Percentiles rank a stretch among this genome's conserved stretches.
phyloP scores from a whole-genome alignment of 2,113 vertebrate species.

The Hippocampus guttulatus region DNA sequence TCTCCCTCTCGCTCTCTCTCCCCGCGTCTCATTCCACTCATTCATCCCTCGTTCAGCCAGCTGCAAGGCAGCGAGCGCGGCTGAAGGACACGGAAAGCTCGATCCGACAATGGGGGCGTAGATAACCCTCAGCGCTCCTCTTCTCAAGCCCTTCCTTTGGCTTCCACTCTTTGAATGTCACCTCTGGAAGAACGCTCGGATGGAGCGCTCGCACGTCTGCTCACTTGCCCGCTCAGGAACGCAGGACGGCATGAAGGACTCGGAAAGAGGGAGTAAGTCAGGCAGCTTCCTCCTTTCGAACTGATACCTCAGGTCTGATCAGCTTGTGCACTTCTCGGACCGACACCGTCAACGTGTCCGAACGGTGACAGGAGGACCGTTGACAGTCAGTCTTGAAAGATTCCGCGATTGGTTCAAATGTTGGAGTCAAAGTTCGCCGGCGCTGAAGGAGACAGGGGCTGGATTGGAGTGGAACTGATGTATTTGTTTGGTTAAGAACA shows the following conservation, averaged over 20 bases:
- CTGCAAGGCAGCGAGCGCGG: conserved; percentile 51
- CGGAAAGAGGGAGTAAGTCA: background rate
- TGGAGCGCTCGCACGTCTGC: conserved; percentile 57
- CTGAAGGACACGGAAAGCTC: conserved; percentile 71
- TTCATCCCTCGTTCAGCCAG: conserved; percentile 55
- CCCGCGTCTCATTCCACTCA: conserved; percentile 47
- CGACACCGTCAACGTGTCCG: conserved; percentile 24
- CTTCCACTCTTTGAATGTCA: conserved; percentile 71
- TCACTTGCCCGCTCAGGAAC: conserved; percentile 46
- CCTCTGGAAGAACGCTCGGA: conserved; percentile 55
- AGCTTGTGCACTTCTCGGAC: conserved; percentile 24
- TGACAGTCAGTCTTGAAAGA: background rate
- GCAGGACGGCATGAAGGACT: conserved; percentile 49
- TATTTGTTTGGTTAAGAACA: conserved; percentile 31
- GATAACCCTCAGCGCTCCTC: conserved; percentile 28
- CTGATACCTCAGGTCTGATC: conserved; percentile 57
- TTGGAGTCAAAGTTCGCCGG: conserved; percentile 42
- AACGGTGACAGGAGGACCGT: conserved; percentile 16
- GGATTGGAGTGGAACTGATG: conserved; percentile 19
- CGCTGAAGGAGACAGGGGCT: conserved; percentile 8
- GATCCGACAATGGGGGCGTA: conserved; percentile 32
- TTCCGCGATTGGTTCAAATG: conserved; percentile 6
- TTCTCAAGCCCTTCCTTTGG: conserved; percentile 32
- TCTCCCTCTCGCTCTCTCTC: conserved; percentile 5
- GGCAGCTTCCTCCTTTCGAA: conserved; percentile 18